Conservation (phyloP, 2,888 invertebrate species). For the Nomada ruficornis region DNA sequence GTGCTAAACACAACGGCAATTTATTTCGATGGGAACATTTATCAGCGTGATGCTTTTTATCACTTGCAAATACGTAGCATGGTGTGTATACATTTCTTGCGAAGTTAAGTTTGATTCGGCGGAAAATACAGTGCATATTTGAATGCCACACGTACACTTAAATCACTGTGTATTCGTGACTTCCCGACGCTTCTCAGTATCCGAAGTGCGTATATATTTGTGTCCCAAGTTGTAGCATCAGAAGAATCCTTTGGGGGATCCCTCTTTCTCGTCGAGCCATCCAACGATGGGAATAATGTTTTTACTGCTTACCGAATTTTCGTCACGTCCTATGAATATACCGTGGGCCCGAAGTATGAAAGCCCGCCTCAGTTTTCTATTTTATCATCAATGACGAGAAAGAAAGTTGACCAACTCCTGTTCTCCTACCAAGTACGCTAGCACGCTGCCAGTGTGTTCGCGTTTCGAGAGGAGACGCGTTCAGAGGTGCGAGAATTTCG, state of each 20-base stretch:
- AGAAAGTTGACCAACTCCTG: not conserved
- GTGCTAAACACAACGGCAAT: conserved; percentile 33
- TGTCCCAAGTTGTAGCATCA: not conserved
- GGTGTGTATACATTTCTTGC: not conserved
- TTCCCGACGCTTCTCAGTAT: not conserved
- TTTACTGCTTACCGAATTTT: no score
- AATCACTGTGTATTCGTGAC: not conserved
- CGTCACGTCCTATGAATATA: no score
- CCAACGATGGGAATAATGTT: no score
- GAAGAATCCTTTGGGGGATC: no score
- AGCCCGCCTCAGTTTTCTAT: no score
- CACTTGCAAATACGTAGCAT: no score
- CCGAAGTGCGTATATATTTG: not conserved
- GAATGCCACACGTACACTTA: not conserved
- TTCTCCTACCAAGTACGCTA: not conserved
- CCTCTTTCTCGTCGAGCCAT: no score
- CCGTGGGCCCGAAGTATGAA: no score
- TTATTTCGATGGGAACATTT: conserved; percentile 20
- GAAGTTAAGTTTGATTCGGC: not conserved
- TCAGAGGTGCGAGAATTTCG: not conserved
- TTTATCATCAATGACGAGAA: not conserved
- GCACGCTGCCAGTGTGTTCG: no score
- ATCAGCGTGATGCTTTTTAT: not conserved
- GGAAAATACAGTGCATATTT: not conserved
- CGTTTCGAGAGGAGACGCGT: not conserved